Conservation (phyloP, 2,113 vertebrate genomes). For the Phasianus colchicus region DNA sequence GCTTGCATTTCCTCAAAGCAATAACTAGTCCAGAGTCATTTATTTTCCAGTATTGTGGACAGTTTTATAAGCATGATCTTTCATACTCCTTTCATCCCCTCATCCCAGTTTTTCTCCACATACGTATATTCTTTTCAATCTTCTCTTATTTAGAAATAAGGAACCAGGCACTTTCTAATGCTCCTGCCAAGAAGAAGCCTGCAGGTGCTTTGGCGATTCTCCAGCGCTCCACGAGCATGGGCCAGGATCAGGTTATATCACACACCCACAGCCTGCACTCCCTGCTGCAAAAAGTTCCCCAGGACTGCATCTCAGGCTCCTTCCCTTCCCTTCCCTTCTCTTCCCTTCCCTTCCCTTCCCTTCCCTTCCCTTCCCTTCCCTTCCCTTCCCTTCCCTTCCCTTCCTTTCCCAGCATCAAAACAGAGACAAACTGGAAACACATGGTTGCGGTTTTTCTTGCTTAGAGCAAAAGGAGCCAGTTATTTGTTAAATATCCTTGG, state of each 20-base stretch:
- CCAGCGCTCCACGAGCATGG: background rate
- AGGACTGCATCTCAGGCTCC: background rate
- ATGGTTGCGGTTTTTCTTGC: background rate
- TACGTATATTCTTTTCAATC: background rate
- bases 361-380: too few relatives aligned
- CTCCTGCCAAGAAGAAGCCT: background rate
- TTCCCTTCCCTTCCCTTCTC: too few relatives aligned
- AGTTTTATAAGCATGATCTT: background rate
- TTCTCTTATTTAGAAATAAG: background rate
- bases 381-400: too few relatives aligned
- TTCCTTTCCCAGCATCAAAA: background rate
- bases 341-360: too few relatives aligned
- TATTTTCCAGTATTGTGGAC: background rate
- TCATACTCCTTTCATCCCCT: background rate
- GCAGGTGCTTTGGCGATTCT: constrained; percentile 16
- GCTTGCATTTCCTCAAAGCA: background rate
- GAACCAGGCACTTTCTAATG: background rate
- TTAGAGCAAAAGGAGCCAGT: background rate
- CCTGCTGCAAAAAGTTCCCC: background rate
- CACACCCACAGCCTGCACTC: background rate
- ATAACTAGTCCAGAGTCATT: background rate
- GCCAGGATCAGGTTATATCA: background rate
- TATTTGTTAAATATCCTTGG: accelerated
- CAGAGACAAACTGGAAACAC: background rate
- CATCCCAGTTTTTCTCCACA: background rate